Evolutionary conservation across 2,797 vertebrate genomes (phyloP), one percentile per base, ranked within the genome.

Genomic region (Cynodonichthys magdalenae): DNA sequence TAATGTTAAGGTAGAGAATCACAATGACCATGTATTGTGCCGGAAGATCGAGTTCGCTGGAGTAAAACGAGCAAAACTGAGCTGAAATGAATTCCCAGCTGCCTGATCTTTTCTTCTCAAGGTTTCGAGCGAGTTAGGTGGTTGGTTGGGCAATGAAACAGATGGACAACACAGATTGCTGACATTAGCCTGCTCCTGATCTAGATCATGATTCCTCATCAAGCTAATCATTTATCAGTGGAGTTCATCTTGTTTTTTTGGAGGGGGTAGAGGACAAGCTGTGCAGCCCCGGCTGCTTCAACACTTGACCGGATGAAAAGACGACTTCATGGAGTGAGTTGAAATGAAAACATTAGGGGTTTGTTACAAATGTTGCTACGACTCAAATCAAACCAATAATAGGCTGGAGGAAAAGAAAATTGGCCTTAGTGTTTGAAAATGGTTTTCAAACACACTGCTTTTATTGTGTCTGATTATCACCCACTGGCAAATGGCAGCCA

Each of bases 141-240:
- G 71, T 60, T 71, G 71, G 60, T 79, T 69, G 69, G 77, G 63
- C 85, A 86, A 85, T 76, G 82, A 86, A 74, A 89, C 91, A 91
- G 89, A 90, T 91, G 89, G 89, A 87, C 79, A 58, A 82, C 84
- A 85, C 87, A 91, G 91, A 91, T 89, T 91, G 89, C 85, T 87
- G 84, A 88, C 87, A 90, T 90, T 92, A 90, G 86, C 77, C 82
- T 66, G 83, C 84, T 88, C 89, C 77, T 90, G 80, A 88, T 90
- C 84, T 89, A 87, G 82, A 90, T 91, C 85, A 85, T 87, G 88
- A 87, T 91, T 92, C 75, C 90, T 84, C 89, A 90, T 91, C 83
- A 90, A 83, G 83, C 89, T 89, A 89, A 91, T 92, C 86, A 87
- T 90, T 89, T 87, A 89, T 87, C 87, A 90, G 83, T 82, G 80